Conservation (phyloP, 2,113 vertebrate species). For the Plotosus lineatus region DNA sequence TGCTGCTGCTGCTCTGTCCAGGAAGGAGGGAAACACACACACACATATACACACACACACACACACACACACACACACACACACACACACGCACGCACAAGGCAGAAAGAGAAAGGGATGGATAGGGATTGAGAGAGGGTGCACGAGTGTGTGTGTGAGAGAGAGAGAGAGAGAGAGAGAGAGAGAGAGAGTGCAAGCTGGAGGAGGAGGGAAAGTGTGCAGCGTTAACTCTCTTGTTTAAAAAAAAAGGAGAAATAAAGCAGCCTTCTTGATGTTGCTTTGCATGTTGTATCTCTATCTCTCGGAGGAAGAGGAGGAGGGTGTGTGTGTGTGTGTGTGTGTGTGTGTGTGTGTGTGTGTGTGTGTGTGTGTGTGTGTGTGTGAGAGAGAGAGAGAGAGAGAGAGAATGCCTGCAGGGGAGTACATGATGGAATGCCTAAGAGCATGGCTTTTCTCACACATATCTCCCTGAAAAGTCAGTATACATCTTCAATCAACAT, state of each 20-base stretch:
- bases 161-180: neutral
- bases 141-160: neutral
- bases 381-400: constrained; percentile 41
- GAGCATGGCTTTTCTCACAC: constrained; percentile 64
- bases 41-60: constrained; percentile 9
- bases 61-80: constrained; percentile 10
- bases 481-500: constrained; percentile 63
- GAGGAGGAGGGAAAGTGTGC: constrained; percentile 29
- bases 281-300: constrained; percentile 50
- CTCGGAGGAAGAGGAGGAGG: constrained; percentile 76
- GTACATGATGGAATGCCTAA: constrained; percentile 78
- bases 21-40: constrained; percentile 1
- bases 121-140: neutral
- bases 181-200: constrained; percentile 20
- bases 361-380: neutral
- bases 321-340: constrained; percentile 9
- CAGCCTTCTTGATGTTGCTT: constrained; percentile 44
- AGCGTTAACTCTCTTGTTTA: constrained; percentile 41
- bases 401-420: constrained; percentile 63
- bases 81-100: constrained; percentile 3
- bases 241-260: constrained; percentile 42
- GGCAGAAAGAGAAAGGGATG: neutral
- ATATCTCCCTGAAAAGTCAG: constrained; percentile 59
- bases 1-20: constrained; percentile 30
- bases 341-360: constrained; percentile 1